phyloP scores from a whole-genome alignment of 2,888 invertebrate genomes.

The Tetragonula carbonaria region DNA sequence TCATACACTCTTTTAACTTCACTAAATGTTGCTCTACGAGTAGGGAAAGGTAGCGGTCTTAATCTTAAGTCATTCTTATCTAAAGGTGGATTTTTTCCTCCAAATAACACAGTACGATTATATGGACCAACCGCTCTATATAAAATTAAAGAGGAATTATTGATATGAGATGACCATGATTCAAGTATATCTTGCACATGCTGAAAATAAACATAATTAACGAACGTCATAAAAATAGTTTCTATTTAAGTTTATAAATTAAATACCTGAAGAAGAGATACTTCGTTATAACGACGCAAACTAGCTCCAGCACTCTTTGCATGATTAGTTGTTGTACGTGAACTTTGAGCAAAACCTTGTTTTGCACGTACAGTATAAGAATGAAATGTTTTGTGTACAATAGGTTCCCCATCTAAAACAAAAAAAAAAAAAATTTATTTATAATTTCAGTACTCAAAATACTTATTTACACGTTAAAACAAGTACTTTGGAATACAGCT shows the following conservation, averaged over 20 bases:
- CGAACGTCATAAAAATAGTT: neutral
- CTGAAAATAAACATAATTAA: constrained; percentile 83
- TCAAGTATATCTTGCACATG: constrained; percentile 90
- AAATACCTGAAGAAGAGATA: constrained; percentile 88
- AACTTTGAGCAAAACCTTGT: constrained; percentile 91
- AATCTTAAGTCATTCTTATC: constrained; percentile 87
- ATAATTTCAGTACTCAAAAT: neutral
- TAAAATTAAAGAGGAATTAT: constrained; percentile 89
- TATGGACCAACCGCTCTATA: constrained; percentile 90
- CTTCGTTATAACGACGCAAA: constrained; percentile 92
- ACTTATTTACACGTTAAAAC: neutral
- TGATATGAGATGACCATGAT: constrained; percentile 88
- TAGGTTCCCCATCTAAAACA: constrained; percentile 83
- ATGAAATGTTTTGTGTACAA: constrained; percentile 92
- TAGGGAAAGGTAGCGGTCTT: constrained; percentile 92
- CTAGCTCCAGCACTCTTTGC: constrained; percentile 93
- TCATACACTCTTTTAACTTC: constrained; percentile 91
- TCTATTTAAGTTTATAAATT: neutral
- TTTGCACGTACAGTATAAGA: constrained; percentile 93
- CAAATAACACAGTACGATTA: constrained; percentile 90
- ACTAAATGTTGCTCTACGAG: constrained; percentile 91
- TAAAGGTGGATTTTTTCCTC: constrained; percentile 89
- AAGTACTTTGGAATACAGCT: constrained; percentile 87
- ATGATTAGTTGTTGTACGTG: constrained; percentile 86
- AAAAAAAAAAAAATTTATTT: neutral